phyloP scores from a whole-genome alignment of 92 coral and sea anemone genomes.

The Siderastrea siderea region DNA sequence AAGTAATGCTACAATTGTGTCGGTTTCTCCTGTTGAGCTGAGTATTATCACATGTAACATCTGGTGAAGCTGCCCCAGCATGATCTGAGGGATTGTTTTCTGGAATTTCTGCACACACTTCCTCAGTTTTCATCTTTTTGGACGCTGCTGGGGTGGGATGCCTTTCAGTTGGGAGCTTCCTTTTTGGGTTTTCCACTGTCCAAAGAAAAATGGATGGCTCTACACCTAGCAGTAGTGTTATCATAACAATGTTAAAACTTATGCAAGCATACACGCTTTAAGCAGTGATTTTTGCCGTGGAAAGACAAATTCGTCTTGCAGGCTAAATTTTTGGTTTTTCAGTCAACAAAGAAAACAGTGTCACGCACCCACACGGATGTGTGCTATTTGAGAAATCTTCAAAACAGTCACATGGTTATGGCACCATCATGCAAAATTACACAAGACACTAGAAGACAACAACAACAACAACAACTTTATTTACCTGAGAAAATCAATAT shows the following conservation, averaged over 20 bases:
- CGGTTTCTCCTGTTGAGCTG: neutral
- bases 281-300: neutral
- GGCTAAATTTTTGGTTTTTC: neutral
- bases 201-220: conserved; percentile 46
- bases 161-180: conserved; percentile 6
- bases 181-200: neutral
- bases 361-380: neutral
- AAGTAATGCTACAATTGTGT: neutral
- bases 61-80: conserved; percentile 6
- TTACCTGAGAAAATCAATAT: no score
- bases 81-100: neutral
- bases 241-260: neutral
- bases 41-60: neutral
- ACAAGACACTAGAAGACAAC: neutral
- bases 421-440: neutral
- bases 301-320: neutral
- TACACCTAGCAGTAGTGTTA: conserved; percentile 8
- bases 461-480: no score
- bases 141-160: neutral
- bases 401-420: neutral
- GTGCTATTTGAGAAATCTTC: neutral
- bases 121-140: neutral
- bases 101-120: neutral
- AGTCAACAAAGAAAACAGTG: neutral
- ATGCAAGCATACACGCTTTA: neutral